phyloP scores from a whole-genome alignment of 2,888 invertebrate species.

The Sclerodermus sp. region DNA sequence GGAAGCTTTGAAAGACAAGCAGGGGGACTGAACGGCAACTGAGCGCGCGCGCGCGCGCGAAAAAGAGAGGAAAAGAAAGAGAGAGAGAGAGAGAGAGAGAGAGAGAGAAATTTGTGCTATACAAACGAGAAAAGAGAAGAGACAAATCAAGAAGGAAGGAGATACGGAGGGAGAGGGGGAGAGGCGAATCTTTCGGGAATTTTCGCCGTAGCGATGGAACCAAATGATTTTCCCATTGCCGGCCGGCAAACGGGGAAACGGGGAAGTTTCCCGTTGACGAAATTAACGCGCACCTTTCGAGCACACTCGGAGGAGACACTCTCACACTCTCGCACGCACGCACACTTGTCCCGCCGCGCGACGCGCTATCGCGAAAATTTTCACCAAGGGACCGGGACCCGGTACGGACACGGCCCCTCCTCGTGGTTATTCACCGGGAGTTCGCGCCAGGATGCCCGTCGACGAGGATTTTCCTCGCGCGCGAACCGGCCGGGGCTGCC shows the following conservation, averaged over 20 bases:
- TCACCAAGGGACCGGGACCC: background rate
- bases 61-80: too few species aligned
- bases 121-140: background rate
- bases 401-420: too few species aligned
- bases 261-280: constrained; percentile 22
- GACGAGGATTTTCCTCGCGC: too few species aligned
- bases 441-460: too few species aligned
- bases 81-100: too few species aligned
- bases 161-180: background rate
- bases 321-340: constrained; percentile 13
- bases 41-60: too few species aligned
- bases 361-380: background rate
- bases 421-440: too few species aligned
- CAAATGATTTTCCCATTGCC: constrained; percentile 20
- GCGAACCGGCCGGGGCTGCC: too few species aligned
- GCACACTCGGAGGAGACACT: constrained; percentile 26
- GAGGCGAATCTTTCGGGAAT: too few species aligned
- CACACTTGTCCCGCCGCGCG: constrained; percentile 6
- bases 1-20: too few species aligned
- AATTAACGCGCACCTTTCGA: constrained; percentile 39
- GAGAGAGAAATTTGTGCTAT: background rate
- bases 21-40: too few species aligned
- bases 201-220: background rate
- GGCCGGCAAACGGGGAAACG: constrained; percentile 38
- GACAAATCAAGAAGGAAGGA: background rate